phyloP scores from a whole-genome alignment of 1,140 invertebrate genomes.

The Aradophagus sp. region DNA sequence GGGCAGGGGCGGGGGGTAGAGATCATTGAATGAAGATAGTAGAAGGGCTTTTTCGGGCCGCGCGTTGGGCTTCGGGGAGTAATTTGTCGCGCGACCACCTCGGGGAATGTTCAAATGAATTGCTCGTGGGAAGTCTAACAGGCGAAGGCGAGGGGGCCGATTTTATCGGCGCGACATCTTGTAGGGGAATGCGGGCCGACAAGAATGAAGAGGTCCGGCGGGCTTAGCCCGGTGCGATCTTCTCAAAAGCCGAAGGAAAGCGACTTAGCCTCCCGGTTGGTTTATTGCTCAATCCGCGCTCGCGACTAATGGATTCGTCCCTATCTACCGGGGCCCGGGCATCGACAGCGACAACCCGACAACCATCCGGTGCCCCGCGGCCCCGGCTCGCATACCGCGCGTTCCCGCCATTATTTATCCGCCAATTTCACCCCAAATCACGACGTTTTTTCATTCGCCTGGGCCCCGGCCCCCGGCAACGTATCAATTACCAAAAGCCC shows the following conservation, averaged over 20 bases:
- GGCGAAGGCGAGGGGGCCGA: slow-evolving; percentile 41
- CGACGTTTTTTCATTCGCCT: slow-evolving; percentile 13
- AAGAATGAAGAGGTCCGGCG: slow-evolving; percentile 62
- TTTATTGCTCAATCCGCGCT: slow-evolving; percentile 74
- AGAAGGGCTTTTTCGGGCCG: slow-evolving; percentile 61
- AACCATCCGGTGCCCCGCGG: slow-evolving; percentile 19
- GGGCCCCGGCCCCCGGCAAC: slow-evolving; percentile 4
- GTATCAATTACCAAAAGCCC: slow-evolving; percentile 48
- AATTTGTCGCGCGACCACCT: slow-evolving; percentile 77
- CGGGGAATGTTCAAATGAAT: slow-evolving; percentile 76
- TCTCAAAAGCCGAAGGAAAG: slow-evolving; percentile 51
- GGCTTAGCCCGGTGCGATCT: slow-evolving; percentile 20
- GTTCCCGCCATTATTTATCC: slow-evolving; percentile 37
- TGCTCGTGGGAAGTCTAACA: slow-evolving; percentile 65
- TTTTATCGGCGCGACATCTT: slow-evolving; percentile 76
- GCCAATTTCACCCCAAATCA: slow-evolving; percentile 23
- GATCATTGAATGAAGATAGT: slow-evolving; percentile 73
- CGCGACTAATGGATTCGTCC: slow-evolving; percentile 74
- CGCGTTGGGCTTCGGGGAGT: slow-evolving; percentile 71
- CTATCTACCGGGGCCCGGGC: slow-evolving; percentile 36
- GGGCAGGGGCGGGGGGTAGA: slow-evolving; percentile 8
- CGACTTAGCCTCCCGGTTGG: slow-evolving; percentile 73
- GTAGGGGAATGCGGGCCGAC: slow-evolving; percentile 74
- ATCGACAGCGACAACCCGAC: slow-evolving; percentile 45
- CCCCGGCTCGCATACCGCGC: slow-evolving; percentile 20